Base-by-base conservation (phyloP, 1,140 invertebrate genomes). In the Lepidurus couesii region DNA sequence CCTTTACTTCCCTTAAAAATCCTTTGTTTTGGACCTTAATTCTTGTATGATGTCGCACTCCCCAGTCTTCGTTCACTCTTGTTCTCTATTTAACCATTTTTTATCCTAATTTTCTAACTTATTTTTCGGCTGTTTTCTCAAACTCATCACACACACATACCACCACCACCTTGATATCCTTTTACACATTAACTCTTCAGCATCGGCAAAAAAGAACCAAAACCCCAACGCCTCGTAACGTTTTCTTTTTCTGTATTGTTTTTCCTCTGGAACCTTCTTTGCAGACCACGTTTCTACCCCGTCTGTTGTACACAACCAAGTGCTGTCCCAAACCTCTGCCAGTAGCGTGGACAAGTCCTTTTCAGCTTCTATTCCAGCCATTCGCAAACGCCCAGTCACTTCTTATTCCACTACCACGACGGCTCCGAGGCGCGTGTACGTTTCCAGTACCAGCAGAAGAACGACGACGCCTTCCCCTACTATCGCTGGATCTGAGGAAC, bases 241-340 rank as follows among this genome's bases (percentile, higher is more conserved):
- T 16, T 77, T 77, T 42, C 34, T 77, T 34, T 77, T 77, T 77
- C 53, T 53, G 44, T 53, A 44, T 75, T 75, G 65, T 76, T 42
- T n/a, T 76, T 45, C 8, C 42, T 76, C 42, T 24, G 42, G 24
- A 76, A 42, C 34, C 53, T 77, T 47, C 53, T 45, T 43, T 42
- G 16, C 76, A 77, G 26, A 53, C 65, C 34, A 53, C 53, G 34
- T 45, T 65, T 44, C 76, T 53, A 53, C 76, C 53, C 53, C 53
- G 53, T 65, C 53, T 65, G 53, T 21, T 65, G 16, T 65, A 13
- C 53, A 65, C 53, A 65, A 65, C 53, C 16, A 65, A 21, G 16
- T 21, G 53, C 16, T n/a, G 53, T 65, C 53, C 53, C 53, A 13
- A 65, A 13, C 53, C 53, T 65, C 53, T 65, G 21, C 53, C 21